A percentile compares a stretch with the other conserved stretches of the same genome.
These are phyloP conservation scores for Dioctria linearis DNA, from an alignment of 2,888 invertebrate genomes.

Conservation along the genomic window DNA sequence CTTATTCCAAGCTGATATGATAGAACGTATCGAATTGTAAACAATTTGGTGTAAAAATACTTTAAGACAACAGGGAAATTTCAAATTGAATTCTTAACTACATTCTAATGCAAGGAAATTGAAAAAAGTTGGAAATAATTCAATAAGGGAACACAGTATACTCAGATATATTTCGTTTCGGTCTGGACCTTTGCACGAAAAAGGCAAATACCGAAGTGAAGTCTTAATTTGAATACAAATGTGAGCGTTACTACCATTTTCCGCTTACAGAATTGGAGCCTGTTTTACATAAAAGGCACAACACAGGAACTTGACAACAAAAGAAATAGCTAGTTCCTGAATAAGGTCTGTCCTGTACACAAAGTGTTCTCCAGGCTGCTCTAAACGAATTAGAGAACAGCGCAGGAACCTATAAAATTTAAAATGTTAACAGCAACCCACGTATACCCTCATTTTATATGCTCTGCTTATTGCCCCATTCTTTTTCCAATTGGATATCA, in stretches of 20 bases:
- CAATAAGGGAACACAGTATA: constrained; percentile 13
- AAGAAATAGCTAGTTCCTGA: constrained; percentile 22
- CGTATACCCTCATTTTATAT: constrained; percentile 46
- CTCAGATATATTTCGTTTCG: constrained; percentile 38
- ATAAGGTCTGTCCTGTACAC: constrained; percentile 15
- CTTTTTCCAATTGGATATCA: constrained; percentile 43
- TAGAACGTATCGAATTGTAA: background rate
- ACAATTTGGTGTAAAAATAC: background rate
- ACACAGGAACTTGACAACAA: constrained; percentile 39
- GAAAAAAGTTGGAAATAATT: constrained; percentile 40
- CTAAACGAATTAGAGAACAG: constrained; percentile 57
- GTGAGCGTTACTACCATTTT: constrained; percentile 53
- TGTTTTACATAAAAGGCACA: constrained; percentile 54
- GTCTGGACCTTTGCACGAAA: constrained; percentile 26
- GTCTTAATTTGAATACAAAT: constrained; percentile 57
- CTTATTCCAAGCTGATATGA: too few relatives aligned
- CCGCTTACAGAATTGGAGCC: constrained; percentile 53
- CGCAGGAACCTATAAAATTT: constrained; percentile 55
- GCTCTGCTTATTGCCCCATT: constrained; percentile 40
- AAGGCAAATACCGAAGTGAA: constrained; percentile 29
- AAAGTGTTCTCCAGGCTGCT: constrained; percentile 49
- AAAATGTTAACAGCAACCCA: constrained; percentile 54
- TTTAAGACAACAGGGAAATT: background rate
- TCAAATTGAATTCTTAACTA: background rate
- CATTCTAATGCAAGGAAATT: constrained; percentile 27